These are phyloP conservation scores for Pachydiplax longipennis DNA, from an alignment of 2,888 invertebrate species.

Conservation along the genomic window DNA sequence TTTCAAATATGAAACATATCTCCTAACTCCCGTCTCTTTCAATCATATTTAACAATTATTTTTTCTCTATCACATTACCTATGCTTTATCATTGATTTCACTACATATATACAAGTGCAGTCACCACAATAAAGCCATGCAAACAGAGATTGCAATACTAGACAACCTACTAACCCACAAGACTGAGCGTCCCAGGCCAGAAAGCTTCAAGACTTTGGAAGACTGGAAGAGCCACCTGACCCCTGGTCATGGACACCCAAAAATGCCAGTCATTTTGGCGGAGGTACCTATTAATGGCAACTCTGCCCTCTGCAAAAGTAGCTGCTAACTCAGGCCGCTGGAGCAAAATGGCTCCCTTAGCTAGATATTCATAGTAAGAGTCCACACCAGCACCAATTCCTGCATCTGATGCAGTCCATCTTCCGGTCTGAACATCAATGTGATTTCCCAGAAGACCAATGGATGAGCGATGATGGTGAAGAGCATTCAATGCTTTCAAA, in stretches of 20 bases:
- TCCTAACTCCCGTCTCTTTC: no score
- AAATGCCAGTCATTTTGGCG: conserved; percentile 98
- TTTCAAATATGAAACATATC: no score
- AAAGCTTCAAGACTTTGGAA: conserved; percentile 98
- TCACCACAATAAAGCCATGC: no score
- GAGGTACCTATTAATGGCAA: conserved; percentile 82
- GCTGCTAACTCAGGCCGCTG: conserved; percentile 90
- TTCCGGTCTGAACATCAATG: conserved; percentile 90
- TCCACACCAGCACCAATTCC: conserved; percentile 96
- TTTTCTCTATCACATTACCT: no score
- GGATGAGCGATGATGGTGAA: conserved; percentile 85
- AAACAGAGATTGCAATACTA: not conserved
- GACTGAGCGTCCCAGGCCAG: conserved; percentile 94
- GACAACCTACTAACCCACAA: conserved; percentile 69
- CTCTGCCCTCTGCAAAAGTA: conserved; percentile 84
- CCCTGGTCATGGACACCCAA: conserved; percentile 99
- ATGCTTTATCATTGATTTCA: no score
- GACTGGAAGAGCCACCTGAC: conserved; percentile 94
- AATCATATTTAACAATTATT: no score
- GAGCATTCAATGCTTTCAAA: conserved; percentile 85
- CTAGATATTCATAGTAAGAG: conserved; percentile 97
- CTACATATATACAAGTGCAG: no score
- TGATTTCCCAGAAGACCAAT: conserved; percentile 96
- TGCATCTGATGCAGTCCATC: conserved; percentile 98
- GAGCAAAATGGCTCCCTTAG: conserved; percentile 92